These are phyloP conservation scores for Lacerta agilis DNA, from an alignment of 2,797 vertebrate species.

Conservation along the genomic window DNA sequence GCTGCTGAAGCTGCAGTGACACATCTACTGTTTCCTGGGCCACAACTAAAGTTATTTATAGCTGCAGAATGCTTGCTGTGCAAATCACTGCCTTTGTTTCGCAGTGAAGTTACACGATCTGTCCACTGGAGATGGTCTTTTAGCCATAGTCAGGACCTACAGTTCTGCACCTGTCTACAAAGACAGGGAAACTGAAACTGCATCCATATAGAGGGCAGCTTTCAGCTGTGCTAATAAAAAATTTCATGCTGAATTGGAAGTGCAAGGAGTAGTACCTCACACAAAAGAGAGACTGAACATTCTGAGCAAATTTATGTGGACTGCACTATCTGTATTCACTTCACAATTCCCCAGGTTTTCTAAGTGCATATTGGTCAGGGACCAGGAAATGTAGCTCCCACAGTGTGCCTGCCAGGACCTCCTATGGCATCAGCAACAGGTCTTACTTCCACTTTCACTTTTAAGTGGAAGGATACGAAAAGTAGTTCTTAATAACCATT, in stretches of 20 bases:
- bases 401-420: neutral
- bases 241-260: neutral
- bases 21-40: neutral
- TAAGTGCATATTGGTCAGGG: neutral
- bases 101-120: neutral
- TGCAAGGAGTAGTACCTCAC: too few species aligned
- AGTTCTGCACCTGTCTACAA: neutral
- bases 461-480: too few species aligned
- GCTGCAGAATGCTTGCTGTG: neutral
- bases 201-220: neutral
- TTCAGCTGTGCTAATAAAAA: neutral
- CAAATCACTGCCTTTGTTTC: neutral
- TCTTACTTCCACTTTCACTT: too few species aligned
- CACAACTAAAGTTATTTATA: neutral
- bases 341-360: neutral
- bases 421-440: too few species aligned
- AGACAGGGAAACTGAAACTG: neutral
- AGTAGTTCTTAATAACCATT: too few species aligned
- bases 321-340: neutral
- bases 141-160: neutral
- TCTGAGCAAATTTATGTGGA: neutral
- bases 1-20: neutral
- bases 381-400: too few species aligned
- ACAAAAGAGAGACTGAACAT: accelerated
- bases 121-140: neutral